These are phyloP conservation scores for Callionymus lyra DNA, from an alignment of 2,113 vertebrate genomes.

Conservation along the genomic window DNA sequence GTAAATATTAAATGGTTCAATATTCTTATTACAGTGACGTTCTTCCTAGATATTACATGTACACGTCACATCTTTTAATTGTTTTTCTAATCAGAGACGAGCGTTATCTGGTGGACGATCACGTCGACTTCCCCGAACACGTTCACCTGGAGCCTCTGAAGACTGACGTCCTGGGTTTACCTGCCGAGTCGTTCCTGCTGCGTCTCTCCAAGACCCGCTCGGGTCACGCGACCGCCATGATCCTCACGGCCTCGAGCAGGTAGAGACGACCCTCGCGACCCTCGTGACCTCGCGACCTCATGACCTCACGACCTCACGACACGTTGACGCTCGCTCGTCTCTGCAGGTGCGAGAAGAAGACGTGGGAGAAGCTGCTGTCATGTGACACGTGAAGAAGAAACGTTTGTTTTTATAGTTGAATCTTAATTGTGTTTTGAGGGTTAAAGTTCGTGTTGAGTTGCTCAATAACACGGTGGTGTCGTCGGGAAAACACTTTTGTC, in stretches of 20 bases:
- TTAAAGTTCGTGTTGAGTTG: too few species aligned
- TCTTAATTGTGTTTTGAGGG: background rate
- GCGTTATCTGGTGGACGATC: slow-evolving; percentile 59
- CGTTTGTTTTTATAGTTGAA: background rate
- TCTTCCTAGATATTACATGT: too few species aligned
- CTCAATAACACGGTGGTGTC: too few species aligned
- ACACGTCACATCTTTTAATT: too few species aligned
- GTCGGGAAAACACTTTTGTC: too few species aligned
- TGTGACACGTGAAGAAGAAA: background rate
- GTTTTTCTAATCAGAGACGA: slow-evolving; percentile 43
- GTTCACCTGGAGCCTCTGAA: slow-evolving; percentile 49
- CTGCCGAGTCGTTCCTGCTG: slow-evolving; percentile 55
- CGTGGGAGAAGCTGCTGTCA: slow-evolving; percentile 40
- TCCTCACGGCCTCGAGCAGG: slow-evolving; percentile 55
- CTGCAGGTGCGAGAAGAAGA: slow-evolving; percentile 16
- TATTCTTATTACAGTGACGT: too few species aligned
- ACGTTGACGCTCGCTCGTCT: too few species aligned
- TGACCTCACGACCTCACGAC: too few species aligned
- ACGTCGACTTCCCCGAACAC: slow-evolving; percentile 52
- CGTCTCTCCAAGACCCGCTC: slow-evolving; percentile 51
- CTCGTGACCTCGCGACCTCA: too few species aligned
- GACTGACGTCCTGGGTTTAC: slow-evolving; percentile 47
- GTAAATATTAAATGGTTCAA: too few species aligned
- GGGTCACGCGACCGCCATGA: slow-evolving; percentile 33
- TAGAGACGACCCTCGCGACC: slow-evolving; percentile 8